Evolutionary conservation across 1,140 invertebrate species (phyloP).

Genomic region (Lordiphosa clarofinis): DNA sequence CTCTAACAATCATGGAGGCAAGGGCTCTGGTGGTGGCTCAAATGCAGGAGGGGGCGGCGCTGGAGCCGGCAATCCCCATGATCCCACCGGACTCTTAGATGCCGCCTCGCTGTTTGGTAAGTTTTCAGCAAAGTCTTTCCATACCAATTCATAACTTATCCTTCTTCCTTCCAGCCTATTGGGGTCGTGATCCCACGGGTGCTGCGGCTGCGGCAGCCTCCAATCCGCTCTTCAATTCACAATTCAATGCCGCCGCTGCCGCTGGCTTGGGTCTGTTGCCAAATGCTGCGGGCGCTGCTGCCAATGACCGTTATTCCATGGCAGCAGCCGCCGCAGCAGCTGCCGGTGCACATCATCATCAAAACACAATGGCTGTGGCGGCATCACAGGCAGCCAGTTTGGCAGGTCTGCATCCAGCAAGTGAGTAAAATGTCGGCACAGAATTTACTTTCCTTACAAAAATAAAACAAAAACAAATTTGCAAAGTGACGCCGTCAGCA

Average conservation of each 20-base stretch:
- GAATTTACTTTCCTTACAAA: neutral
- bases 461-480: neutral
- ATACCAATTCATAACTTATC: neutral
- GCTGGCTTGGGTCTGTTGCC: slow-evolving; percentile 79
- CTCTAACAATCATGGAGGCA: slow-evolving; percentile 58
- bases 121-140: slow-evolving; percentile 8
- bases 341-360: slow-evolving; percentile 83
- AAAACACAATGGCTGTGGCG: slow-evolving; percentile 88
- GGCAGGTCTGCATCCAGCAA: slow-evolving; percentile 84
- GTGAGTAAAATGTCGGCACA: slow-evolving; percentile 81
- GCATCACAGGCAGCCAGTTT: slow-evolving; percentile 90
- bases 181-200: slow-evolving; percentile 82
- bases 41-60: slow-evolving; percentile 51
- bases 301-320: slow-evolving; percentile 71
- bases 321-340: slow-evolving; percentile 79
- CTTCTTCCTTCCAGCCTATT: slow-evolving; percentile 83
- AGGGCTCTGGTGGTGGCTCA: slow-evolving; percentile 36
- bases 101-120: slow-evolving; percentile 85
- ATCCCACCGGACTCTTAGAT: slow-evolving; percentile 83
- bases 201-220: slow-evolving; percentile 79
- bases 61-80: slow-evolving; percentile 61
- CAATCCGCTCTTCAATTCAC: slow-evolving; percentile 78
- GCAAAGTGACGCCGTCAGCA: neutral
- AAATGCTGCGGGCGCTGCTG: slow-evolving; percentile 58
- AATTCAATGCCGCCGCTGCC: slow-evolving; percentile 80